These are phyloP conservation scores for Drosophila sordidapex DNA, from an alignment of 2,888 invertebrate species.

Conservation along the genomic window DNA sequence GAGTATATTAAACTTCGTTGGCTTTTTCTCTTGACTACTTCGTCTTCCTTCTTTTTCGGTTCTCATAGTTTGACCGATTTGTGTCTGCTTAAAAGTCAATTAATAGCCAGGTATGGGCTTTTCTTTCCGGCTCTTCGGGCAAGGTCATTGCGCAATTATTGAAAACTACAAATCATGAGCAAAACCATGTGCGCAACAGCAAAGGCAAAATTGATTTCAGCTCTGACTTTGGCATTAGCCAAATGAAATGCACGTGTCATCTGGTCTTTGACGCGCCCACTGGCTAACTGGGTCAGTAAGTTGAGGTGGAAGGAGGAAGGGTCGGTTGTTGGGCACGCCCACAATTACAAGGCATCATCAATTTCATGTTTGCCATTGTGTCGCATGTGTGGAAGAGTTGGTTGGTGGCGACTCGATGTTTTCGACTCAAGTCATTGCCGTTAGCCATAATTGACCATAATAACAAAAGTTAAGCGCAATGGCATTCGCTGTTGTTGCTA, in stretches of 20 bases:
- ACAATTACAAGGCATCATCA: slow-evolving; percentile 57
- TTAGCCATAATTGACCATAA: slow-evolving; percentile 79
- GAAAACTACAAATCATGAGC: slow-evolving; percentile 33
- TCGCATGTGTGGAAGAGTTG: slow-evolving; percentile 33
- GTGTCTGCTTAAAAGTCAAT: slow-evolving; percentile 69
- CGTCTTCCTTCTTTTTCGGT: slow-evolving; percentile 9
- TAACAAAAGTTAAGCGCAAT: slow-evolving; percentile 73
- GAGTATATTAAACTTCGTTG: slow-evolving; percentile 12
- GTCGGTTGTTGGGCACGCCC: slow-evolving; percentile 39
- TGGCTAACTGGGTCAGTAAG: slow-evolving; percentile 43
- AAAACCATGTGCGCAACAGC: slow-evolving; percentile 9
- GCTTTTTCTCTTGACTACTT: neutral
- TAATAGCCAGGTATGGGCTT: slow-evolving; percentile 59
- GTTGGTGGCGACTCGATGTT: slow-evolving; percentile 1
- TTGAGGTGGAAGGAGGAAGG: neutral
- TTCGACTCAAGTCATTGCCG: slow-evolving; percentile 45
- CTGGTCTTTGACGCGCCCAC: slow-evolving; percentile 9
- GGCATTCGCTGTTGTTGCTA: slow-evolving; percentile 50
- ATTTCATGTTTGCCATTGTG: slow-evolving; percentile 62
- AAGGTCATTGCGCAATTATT: slow-evolving; percentile 66
- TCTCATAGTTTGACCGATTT: slow-evolving; percentile 42
- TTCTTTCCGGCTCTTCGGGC: slow-evolving; percentile 63
- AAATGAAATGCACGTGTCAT: slow-evolving; percentile 40
- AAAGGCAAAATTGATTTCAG: slow-evolving; percentile 35
- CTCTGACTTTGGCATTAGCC: slow-evolving; percentile 12